Evolutionary conservation across 2,888 invertebrate genomes (phyloP).

Genomic region (Lasioglossum marginatum): DNA sequence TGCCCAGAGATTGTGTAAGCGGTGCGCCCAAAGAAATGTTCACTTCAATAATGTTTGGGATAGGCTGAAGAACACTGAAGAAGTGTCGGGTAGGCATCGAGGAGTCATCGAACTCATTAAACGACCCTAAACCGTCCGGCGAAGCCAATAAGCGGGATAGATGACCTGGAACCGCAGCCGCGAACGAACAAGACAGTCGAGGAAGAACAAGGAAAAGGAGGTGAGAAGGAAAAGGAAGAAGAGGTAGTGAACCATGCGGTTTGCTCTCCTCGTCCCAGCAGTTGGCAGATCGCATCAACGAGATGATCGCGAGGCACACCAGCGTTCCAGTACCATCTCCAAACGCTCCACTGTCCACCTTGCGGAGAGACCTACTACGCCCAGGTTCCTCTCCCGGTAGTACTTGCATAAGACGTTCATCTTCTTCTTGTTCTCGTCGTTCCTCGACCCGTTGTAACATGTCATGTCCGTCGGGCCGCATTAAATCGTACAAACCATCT

Average conservation of each 20-base stretch:
- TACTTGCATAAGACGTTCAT: constrained; percentile 55
- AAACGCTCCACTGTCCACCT: constrained; percentile 57
- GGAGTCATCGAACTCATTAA: constrained; percentile 38
- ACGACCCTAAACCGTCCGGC: constrained; percentile 19
- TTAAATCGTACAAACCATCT: constrained; percentile 62
- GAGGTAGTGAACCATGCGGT: constrained; percentile 53
- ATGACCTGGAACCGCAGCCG: constrained; percentile 9
- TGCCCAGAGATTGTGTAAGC: too few species aligned
- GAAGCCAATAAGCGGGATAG: neutral
- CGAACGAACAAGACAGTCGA: neutral
- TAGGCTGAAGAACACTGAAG: neutral
- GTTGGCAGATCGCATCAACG: constrained; percentile 77
- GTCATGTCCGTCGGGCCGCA: constrained; percentile 53
- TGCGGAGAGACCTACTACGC: constrained; percentile 46
- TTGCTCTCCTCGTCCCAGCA: constrained; percentile 59
- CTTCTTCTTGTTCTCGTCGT: constrained; percentile 49
- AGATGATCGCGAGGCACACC: constrained; percentile 76
- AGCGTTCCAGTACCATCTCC: constrained; percentile 57
- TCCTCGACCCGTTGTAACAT: constrained; percentile 59
- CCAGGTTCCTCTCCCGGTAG: constrained; percentile 43
- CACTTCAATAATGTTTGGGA: neutral
- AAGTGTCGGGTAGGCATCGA: neutral
- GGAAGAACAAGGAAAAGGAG: constrained; percentile 19
- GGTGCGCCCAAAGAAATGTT: too few species aligned
- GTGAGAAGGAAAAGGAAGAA: constrained; percentile 45